phyloP scores from a whole-genome alignment of 2,888 invertebrate genomes.

The Junonia oenone region DNA sequence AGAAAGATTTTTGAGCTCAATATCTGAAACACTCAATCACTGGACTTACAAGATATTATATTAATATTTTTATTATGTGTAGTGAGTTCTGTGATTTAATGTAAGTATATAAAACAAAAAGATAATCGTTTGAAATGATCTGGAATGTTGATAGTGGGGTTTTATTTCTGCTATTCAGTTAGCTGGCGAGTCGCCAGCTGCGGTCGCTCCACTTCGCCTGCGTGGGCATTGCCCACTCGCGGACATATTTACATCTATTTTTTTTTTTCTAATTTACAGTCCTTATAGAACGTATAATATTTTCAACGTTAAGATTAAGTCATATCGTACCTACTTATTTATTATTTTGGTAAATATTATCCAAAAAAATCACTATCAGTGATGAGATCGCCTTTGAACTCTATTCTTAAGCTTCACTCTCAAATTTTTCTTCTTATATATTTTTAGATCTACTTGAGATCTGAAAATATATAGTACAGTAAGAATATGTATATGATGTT shows the following conservation, averaged over 20 bases:
- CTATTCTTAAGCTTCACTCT: too few relatives aligned
- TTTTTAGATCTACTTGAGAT: too few relatives aligned
- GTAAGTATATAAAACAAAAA: constrained; percentile 47
- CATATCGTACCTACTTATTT: too few relatives aligned
- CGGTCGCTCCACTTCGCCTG: constrained; percentile 54
- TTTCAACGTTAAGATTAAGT: background rate
- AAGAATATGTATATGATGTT: too few relatives aligned
- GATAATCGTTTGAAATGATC: constrained; percentile 70
- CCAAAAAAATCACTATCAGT: too few relatives aligned
- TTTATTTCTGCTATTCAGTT: constrained; percentile 70
- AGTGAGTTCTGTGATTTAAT: constrained; percentile 13
- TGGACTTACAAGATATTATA: too few relatives aligned
- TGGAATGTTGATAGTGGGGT: constrained; percentile 77
- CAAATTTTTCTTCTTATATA: background rate
- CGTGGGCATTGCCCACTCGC: constrained; percentile 60
- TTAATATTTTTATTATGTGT: too few relatives aligned
- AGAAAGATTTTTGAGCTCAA: too few relatives aligned
- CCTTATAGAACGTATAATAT: constrained; percentile 8
- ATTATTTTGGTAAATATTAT: too few relatives aligned
- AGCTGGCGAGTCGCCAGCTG: constrained; percentile 67
- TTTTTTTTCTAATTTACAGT: constrained; percentile 26
- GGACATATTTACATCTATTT: constrained; percentile 32
- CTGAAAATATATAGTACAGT: too few relatives aligned
- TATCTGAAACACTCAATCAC: too few relatives aligned
- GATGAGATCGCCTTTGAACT: too few relatives aligned